Evolutionary conservation across 1,140 invertebrate genomes (phyloP).

Genomic region (Atta colombica): DNA sequence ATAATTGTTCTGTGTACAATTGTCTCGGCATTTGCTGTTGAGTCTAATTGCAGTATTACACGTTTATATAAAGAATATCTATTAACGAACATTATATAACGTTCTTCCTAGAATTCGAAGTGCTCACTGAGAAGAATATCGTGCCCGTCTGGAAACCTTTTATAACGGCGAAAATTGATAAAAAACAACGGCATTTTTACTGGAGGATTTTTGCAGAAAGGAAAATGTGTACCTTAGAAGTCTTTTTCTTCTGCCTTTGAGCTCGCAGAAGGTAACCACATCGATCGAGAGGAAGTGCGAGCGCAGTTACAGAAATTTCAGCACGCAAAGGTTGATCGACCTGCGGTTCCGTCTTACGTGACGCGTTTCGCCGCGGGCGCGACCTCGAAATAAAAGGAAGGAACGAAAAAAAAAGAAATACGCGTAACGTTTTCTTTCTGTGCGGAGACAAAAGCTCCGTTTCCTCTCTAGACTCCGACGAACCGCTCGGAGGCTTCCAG

Average conservation of each 20-base stretch:
- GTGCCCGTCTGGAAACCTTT: background rate
- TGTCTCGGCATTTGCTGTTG: background rate
- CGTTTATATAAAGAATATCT: constrained; percentile 38
- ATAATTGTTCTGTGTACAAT: background rate
- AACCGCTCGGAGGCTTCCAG: constrained; percentile 26
- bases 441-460: constrained; percentile 51
- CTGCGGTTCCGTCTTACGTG: constrained; percentile 52
- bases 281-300: constrained; percentile 63
- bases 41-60: background rate
- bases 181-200: constrained; percentile 36
- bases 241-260: constrained; percentile 41
- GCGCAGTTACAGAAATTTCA: constrained; percentile 62
- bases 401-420: constrained; percentile 54
- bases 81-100: constrained; percentile 16
- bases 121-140: background rate
- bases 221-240: constrained; percentile 48
- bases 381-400: constrained; percentile 48
- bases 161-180: constrained; percentile 40
- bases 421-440: constrained; percentile 49
- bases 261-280: constrained; percentile 46
- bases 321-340: constrained; percentile 67
- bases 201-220: background rate
- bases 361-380: constrained; percentile 44
- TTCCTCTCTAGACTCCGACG: constrained; percentile 40
- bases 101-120: background rate